Evolutionary conservation across 1,140 invertebrate genomes (phyloP), one percentile per base, ranked within the genome.

Genomic region (Eurosta solidaginis): DNA sequence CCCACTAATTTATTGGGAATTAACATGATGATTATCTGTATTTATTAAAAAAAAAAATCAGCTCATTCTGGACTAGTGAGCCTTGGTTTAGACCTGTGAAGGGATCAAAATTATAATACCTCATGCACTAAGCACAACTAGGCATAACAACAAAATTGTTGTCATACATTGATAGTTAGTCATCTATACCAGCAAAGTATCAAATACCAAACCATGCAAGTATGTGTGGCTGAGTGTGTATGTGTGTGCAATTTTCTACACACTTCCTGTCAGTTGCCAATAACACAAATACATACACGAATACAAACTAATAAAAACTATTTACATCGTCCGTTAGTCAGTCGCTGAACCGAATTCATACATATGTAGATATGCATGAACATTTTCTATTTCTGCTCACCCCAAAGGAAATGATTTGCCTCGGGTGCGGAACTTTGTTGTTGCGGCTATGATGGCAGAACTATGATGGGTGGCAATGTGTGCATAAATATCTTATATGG

Each of bases 311-410:
- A 17, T 14, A n/a, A 17, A 42, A 6, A 25, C 22, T 68, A 40
- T 42, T 42, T 68, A 40, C 59, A 22, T 68, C 59, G 59, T 68
- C 59, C 36, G 59, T 68, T 40, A 42, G 59, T 68, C 59, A 42
- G 59, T 20, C 14, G 40, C 5, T 68, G 59, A 42, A 68, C 17
- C 12, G 59, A 68, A 36, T 27, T 29, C 27, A 17, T 40, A n/a
- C n/a, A n/a, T n/a, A n/a, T n/a, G n/a, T n/a, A n/a, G n/a, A n/a
- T n/a, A n/a, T n/a, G n/a, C n/a, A n/a, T n/a, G n/a, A n/a, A n/a
- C n/a, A n/a, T n/a, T n/a, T n/a, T n/a, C n/a, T n/a, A n/a, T n/a
- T n/a, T n/a, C 5, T 25, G 4, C 50, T 2, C 52, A 7, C 52
- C 52, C 29, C 59, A 68, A 68, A 68, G 33, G 59, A 68, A 68